Base-by-base conservation (phyloP, 2,797 vertebrate genomes). In the Phrynocephalus forsythii region DNA sequence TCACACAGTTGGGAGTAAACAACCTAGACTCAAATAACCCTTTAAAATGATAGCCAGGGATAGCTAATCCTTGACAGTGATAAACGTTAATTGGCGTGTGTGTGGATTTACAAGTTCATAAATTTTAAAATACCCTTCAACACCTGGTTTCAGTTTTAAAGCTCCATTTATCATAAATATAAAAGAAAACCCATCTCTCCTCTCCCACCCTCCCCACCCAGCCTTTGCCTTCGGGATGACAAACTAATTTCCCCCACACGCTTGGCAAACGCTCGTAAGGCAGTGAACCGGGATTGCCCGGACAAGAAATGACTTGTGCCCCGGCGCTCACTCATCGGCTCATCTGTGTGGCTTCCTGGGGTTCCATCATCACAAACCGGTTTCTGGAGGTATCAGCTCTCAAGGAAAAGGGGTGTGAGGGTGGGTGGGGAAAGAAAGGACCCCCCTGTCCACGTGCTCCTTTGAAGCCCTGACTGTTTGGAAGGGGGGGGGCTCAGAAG, bases 51-150 rank as follows among this genome's bases (percentile, higher is more conserved):
- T 91, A 90, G 73, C 89, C 90, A 60, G 86, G 91, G 75, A 1
- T 89, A 3, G 83, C 89, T 94, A 86, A 94, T 92, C 90, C 68
- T n/a, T 86, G 28, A 68, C 84, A 60, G 69, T 0, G 81, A 90
- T 94, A 93, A 95, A 94, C 79, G 75, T 84, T 94, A 93, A 94
- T 92, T 95, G 92, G 77, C 91, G 0, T 86, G 86, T 89, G 86
- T 63, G 0, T 86, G 83, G 18, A 87, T 94, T 95, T 95, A 92
- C 89, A 94, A 90, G 90, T 94, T 95, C 91, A 93, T 95, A 92
- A 91, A 92, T 95, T 94, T 92, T 93, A 89, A 93, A 95, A 89
- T 63, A 82, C 79, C 85, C 11, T 77, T 68, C 80, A 88, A 90
- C 95, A 94, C 91, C 89, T 93, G 92, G 76, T 85, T 94, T 91